Evolutionary conservation across 2,888 invertebrate species (phyloP).

Genomic region (Mongoloraphidia duomilia): DNA sequence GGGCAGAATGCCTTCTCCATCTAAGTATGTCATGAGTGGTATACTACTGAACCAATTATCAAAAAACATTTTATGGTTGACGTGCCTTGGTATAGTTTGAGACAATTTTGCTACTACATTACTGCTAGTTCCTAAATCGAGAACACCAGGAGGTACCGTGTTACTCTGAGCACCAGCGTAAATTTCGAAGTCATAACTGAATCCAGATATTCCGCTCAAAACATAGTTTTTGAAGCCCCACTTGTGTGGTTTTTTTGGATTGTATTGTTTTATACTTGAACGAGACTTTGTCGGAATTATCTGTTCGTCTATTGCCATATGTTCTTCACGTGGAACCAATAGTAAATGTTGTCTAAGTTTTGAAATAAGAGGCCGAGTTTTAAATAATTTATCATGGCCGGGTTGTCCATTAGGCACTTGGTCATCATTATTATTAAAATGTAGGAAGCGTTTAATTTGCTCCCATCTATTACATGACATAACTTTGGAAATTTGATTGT

Average conservation of each 20-base stretch:
- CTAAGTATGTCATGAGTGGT: conserved; percentile 8
- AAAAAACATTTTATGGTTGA: conserved; percentile 18
- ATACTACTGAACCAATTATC: conserved; percentile 19
- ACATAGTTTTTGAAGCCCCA: conserved; percentile 24
- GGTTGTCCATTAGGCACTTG: no score
- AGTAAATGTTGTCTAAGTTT: no score
- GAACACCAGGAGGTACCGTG: conserved; percentile 14
- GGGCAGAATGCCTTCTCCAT: conserved; percentile 12
- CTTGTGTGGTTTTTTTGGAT: conserved; percentile 23
- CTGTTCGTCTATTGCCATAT: conserved; percentile 21
- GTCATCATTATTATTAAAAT: no score
- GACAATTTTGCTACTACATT: conserved; percentile 16
- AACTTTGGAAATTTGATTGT: no score
- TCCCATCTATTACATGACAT: no score
- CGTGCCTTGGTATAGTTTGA: conserved; percentile 14
- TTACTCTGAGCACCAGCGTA: conserved; percentile 20
- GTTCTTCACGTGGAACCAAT: no score
- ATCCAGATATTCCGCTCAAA: conserved; percentile 25
- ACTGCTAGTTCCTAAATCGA: conserved; percentile 16
- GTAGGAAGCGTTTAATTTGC: no score
- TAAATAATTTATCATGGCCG: no score
- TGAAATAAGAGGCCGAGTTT: no score
- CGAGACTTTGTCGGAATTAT: conserved; percentile 22
- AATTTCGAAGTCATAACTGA: conserved; percentile 25
- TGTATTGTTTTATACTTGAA: conserved; percentile 19